Conservation (phyloP, 2,888 invertebrate genomes). For the Piscicola geometra region DNA sequence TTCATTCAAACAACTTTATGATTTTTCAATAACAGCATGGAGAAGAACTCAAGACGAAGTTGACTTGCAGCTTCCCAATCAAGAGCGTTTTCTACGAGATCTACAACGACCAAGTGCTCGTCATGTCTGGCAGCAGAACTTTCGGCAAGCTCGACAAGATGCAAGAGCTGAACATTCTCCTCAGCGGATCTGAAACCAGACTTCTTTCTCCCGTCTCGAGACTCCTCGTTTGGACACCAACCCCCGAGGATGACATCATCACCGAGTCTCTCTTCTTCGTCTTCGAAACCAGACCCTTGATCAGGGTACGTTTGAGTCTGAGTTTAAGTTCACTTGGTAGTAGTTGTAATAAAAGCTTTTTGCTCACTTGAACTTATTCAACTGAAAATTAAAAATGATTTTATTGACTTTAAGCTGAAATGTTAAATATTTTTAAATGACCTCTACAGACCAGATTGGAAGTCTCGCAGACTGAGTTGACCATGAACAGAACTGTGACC, state of each 20-base stretch:
- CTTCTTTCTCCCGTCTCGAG: neutral
- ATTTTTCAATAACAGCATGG: neutral
- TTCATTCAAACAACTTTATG: too few relatives aligned
- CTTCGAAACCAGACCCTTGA: neutral
- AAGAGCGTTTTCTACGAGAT: neutral
- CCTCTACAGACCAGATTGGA: neutral
- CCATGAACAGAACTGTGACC: neutral
- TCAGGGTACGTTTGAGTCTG: neutral
- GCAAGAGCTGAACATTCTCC: neutral
- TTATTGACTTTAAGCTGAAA: too few relatives aligned
- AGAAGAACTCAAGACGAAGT: neutral
- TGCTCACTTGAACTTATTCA: too few relatives aligned
- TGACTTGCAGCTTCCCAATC: neutral
- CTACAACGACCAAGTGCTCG: constrained; percentile 1
- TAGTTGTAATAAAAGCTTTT: too few relatives aligned
- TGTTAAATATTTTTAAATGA: too few relatives aligned
- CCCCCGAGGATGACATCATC: neutral
- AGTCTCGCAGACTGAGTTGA: neutral
- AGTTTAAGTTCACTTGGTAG: too few relatives aligned
- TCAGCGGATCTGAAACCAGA: neutral
- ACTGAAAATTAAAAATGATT: too few relatives aligned
- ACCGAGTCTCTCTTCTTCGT: constrained; percentile 12
- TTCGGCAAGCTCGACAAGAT: neutral
- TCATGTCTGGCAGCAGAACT: neutral
- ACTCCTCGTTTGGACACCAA: constrained; percentile 22